These are phyloP conservation scores for Copsychus sechellarum DNA, from an alignment of 2,113 vertebrate species.

Conservation along the genomic window DNA sequence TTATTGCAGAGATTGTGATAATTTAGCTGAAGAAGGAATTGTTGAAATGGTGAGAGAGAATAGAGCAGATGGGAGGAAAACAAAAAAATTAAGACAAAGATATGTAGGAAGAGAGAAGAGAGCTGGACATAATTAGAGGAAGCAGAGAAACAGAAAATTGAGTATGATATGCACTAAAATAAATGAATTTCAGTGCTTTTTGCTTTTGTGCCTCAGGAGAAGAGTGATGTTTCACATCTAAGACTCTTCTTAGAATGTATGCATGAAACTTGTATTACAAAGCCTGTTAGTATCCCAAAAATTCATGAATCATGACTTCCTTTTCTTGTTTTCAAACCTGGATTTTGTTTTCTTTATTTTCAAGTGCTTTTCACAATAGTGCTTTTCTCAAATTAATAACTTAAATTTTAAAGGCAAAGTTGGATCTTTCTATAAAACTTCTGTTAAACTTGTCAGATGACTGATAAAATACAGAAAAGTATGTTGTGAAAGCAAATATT, in stretches of 20 bases:
- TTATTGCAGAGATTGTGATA: background rate
- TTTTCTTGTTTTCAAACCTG: background rate
- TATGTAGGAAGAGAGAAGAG: background rate
- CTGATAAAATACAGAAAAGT: slow-evolving; percentile 3
- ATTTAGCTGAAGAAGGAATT: background rate
- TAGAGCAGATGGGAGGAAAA: background rate
- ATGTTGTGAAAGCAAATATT: background rate
- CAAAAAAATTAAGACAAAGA: background rate
- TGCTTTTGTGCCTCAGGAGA: background rate
- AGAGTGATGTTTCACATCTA: background rate
- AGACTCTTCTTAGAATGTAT: background rate
- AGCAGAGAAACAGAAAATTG: background rate
- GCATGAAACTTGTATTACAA: background rate
- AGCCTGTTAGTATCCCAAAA: background rate
- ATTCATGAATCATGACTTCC: background rate
- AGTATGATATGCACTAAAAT: background rate
- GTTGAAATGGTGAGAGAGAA: background rate
- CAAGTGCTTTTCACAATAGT: background rate
- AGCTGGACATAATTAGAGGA: background rate
- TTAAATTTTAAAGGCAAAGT: background rate
- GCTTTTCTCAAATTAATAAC: background rate
- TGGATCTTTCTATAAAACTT: background rate
- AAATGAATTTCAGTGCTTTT: background rate
- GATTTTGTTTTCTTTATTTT: background rate
- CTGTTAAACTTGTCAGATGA: background rate